Percentiles rank a stretch among this genome's conserved stretches.
phyloP scores from a whole-genome alignment of 2,888 invertebrate genomes.

The Chloroclysta siterata region DNA sequence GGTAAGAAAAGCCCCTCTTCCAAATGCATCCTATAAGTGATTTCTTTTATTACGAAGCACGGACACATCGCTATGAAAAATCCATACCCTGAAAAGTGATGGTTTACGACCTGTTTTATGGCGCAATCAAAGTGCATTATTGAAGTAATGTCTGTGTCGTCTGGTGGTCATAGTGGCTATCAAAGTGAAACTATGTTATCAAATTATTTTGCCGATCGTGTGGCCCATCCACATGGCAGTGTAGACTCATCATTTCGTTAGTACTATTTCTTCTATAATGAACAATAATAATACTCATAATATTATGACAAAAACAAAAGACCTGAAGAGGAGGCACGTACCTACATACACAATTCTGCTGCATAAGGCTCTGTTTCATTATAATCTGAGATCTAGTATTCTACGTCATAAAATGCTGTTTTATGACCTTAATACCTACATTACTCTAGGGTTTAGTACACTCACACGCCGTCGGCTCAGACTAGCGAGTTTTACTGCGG shows the following conservation, averaged over 20 bases:
- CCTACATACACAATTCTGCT: background rate
- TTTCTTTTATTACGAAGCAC: slow-evolving; percentile 81
- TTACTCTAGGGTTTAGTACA: slow-evolving; percentile 34
- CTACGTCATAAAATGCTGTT: slow-evolving; percentile 43
- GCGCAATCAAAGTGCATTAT: slow-evolving; percentile 72
- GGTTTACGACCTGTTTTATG: slow-evolving; percentile 75
- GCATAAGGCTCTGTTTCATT: slow-evolving; percentile 23
- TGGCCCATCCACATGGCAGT: no score
- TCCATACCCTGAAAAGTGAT: slow-evolving; percentile 74
- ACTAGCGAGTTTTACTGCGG: slow-evolving; percentile 22
- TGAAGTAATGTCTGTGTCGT: slow-evolving; percentile 57
- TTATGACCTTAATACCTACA: slow-evolving; percentile 43
- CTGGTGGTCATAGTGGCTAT: slow-evolving; percentile 44
- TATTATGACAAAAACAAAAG: no score
- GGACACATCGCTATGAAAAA: slow-evolving; percentile 72
- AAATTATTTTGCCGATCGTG: slow-evolving; percentile 1
- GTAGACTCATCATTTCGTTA: no score
- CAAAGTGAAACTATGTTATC: slow-evolving; percentile 12
- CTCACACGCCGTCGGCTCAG: slow-evolving; percentile 16
- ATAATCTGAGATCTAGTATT: slow-evolving; percentile 35
- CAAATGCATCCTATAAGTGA: slow-evolving; percentile 80
- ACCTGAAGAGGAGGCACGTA: no score
- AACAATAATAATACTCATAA: no score
- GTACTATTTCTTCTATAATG: no score
- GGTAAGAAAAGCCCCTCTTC: slow-evolving; percentile 58